Conservation (phyloP, 2,797 vertebrate genomes). For the Taenioides sp. region DNA sequence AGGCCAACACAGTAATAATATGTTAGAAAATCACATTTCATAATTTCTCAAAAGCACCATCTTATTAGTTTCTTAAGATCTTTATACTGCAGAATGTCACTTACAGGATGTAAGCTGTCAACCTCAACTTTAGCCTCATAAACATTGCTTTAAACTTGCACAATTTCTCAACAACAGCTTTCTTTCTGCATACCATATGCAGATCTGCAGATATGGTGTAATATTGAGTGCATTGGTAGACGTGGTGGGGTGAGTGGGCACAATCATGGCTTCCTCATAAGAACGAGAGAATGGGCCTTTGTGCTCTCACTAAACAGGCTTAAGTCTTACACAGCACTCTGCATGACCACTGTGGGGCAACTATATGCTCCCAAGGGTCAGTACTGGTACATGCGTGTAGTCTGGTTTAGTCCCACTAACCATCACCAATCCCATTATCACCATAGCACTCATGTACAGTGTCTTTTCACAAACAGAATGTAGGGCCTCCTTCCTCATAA, state of each 20-base stretch:
- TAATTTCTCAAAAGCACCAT: neutral
- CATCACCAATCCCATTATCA: too few relatives aligned
- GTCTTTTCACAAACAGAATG: too few relatives aligned
- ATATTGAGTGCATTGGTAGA: conserved; percentile 43
- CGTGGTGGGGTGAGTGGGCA: conserved; percentile 50
- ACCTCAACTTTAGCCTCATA: conserved; percentile 12
- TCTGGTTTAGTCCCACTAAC: too few relatives aligned
- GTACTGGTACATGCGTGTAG: neutral
- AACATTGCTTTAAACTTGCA: neutral
- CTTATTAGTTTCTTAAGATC: neutral
- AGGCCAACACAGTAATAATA: too few relatives aligned
- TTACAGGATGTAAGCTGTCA: neutral
- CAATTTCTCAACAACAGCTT: too few relatives aligned
- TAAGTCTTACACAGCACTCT: conserved; percentile 52
- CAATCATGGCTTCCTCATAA: conserved; percentile 55
- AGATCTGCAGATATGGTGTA: conserved; percentile 49
- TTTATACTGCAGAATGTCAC: neutral
- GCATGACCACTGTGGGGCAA: conserved; percentile 49
- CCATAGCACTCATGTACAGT: too few relatives aligned
- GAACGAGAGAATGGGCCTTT: conserved; percentile 64
- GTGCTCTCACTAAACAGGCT: conserved; percentile 55
- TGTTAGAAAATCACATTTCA: neutral
- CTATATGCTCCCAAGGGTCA: conserved; percentile 22
- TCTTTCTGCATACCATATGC: neutral
- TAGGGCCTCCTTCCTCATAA: too few relatives aligned